Evolutionary conservation across 2,797 vertebrate genomes (phyloP), one percentile per base, ranked within the genome.

Genomic region (Sylvilagus floridanus): DNA sequence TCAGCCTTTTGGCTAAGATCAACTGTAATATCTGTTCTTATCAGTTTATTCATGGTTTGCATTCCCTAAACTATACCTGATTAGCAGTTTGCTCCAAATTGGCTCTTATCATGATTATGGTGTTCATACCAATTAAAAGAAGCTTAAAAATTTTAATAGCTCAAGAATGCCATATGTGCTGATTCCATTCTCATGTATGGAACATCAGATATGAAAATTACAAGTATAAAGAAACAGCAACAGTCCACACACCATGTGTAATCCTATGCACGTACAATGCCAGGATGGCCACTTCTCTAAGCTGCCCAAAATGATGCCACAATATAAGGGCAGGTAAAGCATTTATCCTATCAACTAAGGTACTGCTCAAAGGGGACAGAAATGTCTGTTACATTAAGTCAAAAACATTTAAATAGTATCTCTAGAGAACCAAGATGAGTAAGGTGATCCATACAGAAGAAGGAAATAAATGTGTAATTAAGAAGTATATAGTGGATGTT

Each of bases 211-310:
- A 22, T 69, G 30, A 60, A 91, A 93, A 92, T 68, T 92, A 65
- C 77, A 52, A 69, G 72, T n/a, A 93, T 21, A 95, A 73, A 84
- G 26, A 30, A 90, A 95, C 28, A 83, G 22, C 75, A 90, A 66
- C 16, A 83, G 2, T 68, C 72, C 32, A 95, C 84, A 73, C 19
- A 95, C 54, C n/a, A 84, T 7, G 78, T 26, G 82, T 13, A 57
- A 10, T 68, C 37, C 42, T 4, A 28, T 10, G 21, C 4, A 69
- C 4, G 21, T 16, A 28, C 17, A 63, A 60, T 30, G 52, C 30
- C n/a, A 52, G 3, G 30, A 17, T 8, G 78, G 26, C 68, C 24
- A 85, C 52, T 9, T 60, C 73, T 90, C 8, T 47, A 54, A 95
- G 54, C 10, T 73, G 12, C 60, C 37, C 86, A 60, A 60, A 87